phyloP scores from a whole-genome alignment of 2,888 invertebrate genomes.

The Pristionchus maxplancki region DNA sequence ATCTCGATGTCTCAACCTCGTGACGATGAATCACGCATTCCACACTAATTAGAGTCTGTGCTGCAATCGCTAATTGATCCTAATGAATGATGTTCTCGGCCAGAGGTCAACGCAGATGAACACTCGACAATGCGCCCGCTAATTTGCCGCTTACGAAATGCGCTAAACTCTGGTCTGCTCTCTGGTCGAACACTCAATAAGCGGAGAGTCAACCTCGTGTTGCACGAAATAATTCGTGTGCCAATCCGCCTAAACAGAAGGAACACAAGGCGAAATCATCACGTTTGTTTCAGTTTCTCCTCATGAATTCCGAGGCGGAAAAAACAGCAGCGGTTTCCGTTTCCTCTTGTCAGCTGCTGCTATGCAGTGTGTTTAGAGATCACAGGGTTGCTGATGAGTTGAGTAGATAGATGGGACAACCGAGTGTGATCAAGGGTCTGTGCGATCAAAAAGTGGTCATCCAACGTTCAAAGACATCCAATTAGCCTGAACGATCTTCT shows the following conservation, averaged over 20 bases:
- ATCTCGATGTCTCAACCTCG: neutral
- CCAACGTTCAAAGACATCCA: neutral
- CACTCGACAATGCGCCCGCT: neutral
- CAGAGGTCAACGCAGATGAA: neutral
- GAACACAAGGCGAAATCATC: neutral
- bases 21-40: neutral
- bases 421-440: neutral
- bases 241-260: neutral
- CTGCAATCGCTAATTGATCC: neutral
- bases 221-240: neutral
- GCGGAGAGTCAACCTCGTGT: neutral
- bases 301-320: neutral
- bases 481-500: neutral
- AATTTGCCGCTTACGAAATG: neutral
- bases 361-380: neutral
- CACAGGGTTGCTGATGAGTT: neutral
- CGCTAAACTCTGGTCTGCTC: no score
- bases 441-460: no score
- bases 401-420: neutral
- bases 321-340: conserved; percentile 7
- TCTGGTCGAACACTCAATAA: neutral
- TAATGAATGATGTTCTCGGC: neutral
- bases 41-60: neutral
- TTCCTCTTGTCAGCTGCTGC: conserved; percentile 19
- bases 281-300: neutral